These are phyloP conservation scores for Tenthredo notha DNA, from an alignment of 2,888 invertebrate genomes.

Conservation along the genomic window DNA sequence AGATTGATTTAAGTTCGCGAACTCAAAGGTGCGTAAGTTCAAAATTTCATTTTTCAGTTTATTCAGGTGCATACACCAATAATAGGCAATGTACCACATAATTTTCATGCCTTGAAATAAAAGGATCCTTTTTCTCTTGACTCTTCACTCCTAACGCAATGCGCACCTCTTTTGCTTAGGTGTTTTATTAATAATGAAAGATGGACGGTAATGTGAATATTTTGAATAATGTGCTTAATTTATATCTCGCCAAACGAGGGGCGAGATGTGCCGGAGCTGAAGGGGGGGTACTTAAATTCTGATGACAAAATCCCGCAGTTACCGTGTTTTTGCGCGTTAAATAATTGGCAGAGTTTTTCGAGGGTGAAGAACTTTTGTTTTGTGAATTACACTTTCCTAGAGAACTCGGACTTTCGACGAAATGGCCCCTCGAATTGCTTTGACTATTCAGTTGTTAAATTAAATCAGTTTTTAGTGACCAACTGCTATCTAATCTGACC, in stretches of 20 bases:
- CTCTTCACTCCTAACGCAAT: background rate
- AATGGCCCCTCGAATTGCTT: background rate
- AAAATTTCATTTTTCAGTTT: background rate
- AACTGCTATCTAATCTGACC: background rate
- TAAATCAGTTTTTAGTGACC: conserved; percentile 31
- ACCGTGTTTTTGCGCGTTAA: conserved; percentile 14
- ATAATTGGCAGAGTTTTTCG: background rate
- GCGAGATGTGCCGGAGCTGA: background rate
- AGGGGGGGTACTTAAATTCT: background rate
- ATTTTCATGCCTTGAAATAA: background rate
- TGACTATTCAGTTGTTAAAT: background rate
- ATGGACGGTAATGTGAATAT: background rate
- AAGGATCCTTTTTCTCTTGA: background rate
- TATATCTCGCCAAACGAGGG: background rate
- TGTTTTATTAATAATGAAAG: conserved; percentile 1
- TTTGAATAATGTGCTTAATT: background rate
- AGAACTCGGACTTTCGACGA: background rate
- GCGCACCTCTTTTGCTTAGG: background rate
- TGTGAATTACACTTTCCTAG: background rate
- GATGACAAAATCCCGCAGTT: conserved; percentile 4
- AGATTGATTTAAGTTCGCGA: background rate
- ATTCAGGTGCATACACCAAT: background rate
- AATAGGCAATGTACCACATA: background rate
- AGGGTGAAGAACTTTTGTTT: background rate
- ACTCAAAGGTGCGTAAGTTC: background rate